A percentile compares a stretch with the other conserved stretches of the same genome.
Conservation (phyloP, 2,888 invertebrate genomes). For the Metopia argyrocephala region DNA sequence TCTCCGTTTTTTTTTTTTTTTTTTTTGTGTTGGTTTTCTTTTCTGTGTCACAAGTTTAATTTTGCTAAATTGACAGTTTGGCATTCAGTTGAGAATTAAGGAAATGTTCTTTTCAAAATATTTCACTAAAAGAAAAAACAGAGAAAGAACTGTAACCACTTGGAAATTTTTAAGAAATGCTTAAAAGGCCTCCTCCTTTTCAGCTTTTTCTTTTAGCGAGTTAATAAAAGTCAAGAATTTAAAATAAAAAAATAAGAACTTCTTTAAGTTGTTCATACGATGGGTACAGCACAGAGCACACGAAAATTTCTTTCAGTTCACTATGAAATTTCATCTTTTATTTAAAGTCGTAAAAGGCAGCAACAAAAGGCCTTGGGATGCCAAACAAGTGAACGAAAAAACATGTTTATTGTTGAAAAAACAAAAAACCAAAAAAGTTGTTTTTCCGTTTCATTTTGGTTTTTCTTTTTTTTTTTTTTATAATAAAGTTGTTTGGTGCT, state of each 20-base stretch:
- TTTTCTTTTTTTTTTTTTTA: background rate
- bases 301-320: background rate
- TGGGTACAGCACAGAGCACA: background rate
- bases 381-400: background rate
- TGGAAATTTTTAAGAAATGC: background rate
- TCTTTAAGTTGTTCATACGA: background rate
- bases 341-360: background rate
- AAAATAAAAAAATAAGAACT: background rate
- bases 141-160: background rate
- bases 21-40: background rate
- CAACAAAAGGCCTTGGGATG: background rate
- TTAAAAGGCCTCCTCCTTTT: background rate
- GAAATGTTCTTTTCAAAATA: background rate
- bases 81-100: conserved; percentile 29
- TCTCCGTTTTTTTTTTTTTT: background rate
- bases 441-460: background rate
- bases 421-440: background rate
- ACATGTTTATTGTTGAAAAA: background rate
- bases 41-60: background rate
- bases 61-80: conserved; percentile 38
- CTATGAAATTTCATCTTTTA: background rate
- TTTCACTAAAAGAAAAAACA: background rate
- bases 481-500: background rate
- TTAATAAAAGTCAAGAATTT: background rate
- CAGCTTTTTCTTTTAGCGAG: background rate